Evolutionary conservation across 2,888 invertebrate genomes (phyloP), one percentile per base, ranked within the genome.

Genomic region (Caenorhabditis sp.): DNA sequence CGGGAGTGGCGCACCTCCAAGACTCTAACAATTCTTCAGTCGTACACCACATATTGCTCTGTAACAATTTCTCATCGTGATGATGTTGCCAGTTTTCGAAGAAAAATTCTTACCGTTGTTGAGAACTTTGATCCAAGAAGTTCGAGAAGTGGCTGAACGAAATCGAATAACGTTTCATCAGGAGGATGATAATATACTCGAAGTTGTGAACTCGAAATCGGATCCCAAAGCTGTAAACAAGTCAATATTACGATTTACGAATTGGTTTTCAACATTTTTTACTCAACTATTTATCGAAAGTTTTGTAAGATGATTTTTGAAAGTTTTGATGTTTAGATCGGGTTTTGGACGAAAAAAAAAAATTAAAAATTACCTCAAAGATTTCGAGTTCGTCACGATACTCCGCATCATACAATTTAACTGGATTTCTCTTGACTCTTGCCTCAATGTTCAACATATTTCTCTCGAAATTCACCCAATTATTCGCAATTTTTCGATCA

Each of bases 71-170:
- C 26, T 12, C 17, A 59, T 21, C 67, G 63, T 26, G 4, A 20
- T 52, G 21, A 27, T 38, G 12, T 21, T 12, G 31, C 50, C 17
- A 50, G 21, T 53, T 53, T 53, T 53, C 23, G 23, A 43, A 38
- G 4, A 36, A n/a, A 54, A 43, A 17, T 21, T 56, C 71, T 54
- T 31, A 67, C 64, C 62, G 72, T 49, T 10, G 38, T 21, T 4
- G 26, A n/a, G 17, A 72, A 72, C 1, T 26, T 57, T 21, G 60
- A 17, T 20, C 72, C 72, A 10, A 72, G 27, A 31, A 67, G 17
- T 31, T 72, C 72, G 10, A 72, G 27, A 52, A 72, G n/a, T 7
- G 72, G 72, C n/a, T 72, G 67, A 25, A 62, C 59, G 23, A 57
- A 61, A 38, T 62, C 59, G 7, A 59, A 43, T 10, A 27, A 14